Evolutionary conservation across 2,113 vertebrate species (phyloP).

Genomic region (Felis catus): DNA sequence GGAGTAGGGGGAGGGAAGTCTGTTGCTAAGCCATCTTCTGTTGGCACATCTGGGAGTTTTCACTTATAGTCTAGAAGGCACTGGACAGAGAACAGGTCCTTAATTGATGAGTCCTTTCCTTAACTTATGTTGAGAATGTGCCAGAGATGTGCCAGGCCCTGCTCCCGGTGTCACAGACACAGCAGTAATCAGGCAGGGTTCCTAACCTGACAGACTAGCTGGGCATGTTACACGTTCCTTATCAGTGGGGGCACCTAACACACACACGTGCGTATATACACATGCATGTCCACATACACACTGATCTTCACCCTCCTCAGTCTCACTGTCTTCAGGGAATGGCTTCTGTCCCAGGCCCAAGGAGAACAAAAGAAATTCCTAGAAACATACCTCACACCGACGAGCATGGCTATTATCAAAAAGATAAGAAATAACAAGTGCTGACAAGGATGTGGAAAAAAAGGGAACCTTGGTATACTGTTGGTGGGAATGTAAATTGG

Average conservation of each 20-base stretch:
- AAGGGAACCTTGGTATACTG: neutral
- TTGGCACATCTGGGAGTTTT: neutral
- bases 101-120: neutral
- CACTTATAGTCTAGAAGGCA: neutral
- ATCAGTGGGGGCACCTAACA: neutral
- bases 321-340: neutral
- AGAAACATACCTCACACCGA: neutral
- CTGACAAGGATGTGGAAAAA: neutral
- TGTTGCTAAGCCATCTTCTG: neutral
- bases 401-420: neutral
- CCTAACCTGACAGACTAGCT: neutral
- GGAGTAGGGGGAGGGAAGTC: neutral
- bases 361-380: slow-evolving; percentile 1
- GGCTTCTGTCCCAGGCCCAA: neutral
- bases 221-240: neutral
- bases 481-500: neutral
- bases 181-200: neutral
- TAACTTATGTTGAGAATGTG: neutral
- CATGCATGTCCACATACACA: accelerated
- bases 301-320: neutral
- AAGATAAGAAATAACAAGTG: neutral
- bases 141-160: neutral
- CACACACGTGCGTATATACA: too few species aligned
- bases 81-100: neutral
- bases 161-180: neutral